Conservation (phyloP, 1,140 invertebrate species). For the Copidosoma floridanum region DNA sequence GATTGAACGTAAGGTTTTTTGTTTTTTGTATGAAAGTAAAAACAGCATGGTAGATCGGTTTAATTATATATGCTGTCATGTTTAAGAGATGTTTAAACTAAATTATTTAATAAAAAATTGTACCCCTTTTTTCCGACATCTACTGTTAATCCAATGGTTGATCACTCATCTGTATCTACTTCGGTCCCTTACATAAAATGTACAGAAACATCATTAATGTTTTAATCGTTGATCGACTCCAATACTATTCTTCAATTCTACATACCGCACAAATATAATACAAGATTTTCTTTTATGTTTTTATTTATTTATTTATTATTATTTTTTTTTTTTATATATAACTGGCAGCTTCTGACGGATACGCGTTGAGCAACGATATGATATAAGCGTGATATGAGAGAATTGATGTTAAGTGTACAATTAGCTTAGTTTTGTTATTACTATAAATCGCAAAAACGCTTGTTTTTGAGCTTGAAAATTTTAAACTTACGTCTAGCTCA, state of each 20-base stretch:
- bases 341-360: conserved; percentile 32
- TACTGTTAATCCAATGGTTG: conserved; percentile 14
- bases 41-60: too few species aligned
- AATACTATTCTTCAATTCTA: conserved; percentile 29
- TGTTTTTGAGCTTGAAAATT: conserved; percentile 13
- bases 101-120: conserved; percentile 20
- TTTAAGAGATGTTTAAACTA: too few species aligned
- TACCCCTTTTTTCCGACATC: conserved; percentile 14
- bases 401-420: conserved; percentile 20
- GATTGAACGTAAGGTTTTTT: too few species aligned
- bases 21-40: too few species aligned
- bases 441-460: conserved; percentile 32
- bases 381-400: conserved; percentile 44
- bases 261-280: conserved; percentile 38
- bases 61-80: too few species aligned
- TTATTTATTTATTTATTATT: too few species aligned
- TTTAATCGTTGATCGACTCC: conserved; percentile 8
- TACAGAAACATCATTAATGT: conserved; percentile 2
- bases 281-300: conserved; percentile 35
- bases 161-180: conserved; percentile 8
- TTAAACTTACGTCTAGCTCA: conserved; percentile 12
- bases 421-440: conserved; percentile 17
- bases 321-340: too few species aligned
- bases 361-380: conserved; percentile 42
- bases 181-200: conserved; percentile 24